Evolutionary conservation across 53 echinoderm and acorn worm genomes (phyloP).

Genomic region (Echinometra lucunter): DNA sequence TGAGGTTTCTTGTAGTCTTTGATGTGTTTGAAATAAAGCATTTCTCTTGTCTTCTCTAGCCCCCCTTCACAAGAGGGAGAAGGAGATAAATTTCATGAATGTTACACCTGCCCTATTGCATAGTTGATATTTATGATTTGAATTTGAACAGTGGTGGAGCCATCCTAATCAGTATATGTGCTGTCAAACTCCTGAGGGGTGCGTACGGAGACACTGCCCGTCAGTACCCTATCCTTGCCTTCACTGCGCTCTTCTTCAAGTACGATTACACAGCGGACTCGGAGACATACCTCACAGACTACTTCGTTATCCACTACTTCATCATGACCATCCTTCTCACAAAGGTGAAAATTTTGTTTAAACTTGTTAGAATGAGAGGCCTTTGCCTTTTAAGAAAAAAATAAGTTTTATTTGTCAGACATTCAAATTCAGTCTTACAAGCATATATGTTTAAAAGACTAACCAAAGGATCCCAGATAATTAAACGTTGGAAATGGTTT

Average conservation of each 20-base stretch:
- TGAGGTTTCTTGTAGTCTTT: no score
- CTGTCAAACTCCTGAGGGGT: slow-evolving; percentile 89
- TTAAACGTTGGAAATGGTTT: no score
- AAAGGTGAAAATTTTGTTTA: slow-evolving; percentile 72
- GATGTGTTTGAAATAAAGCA: no score
- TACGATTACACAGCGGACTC: slow-evolving; percentile 78
- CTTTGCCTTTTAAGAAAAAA: no score
- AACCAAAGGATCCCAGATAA: no score
- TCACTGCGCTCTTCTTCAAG: slow-evolving; percentile 96
- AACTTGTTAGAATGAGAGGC: not conserved
- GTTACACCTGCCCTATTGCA: no score
- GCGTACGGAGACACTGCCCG: slow-evolving; percentile 89
- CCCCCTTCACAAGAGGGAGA: not conserved
- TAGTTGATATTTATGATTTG: not conserved
- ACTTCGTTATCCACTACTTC: slow-evolving; percentile 95
- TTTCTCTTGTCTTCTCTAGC: no score
- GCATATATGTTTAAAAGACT: no score
- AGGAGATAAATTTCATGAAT: no score
- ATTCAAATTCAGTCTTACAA: no score
- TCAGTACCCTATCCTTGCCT: slow-evolving; percentile 93
- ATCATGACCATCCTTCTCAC: slow-evolving; percentile 94
- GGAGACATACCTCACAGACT: slow-evolving; percentile 77
- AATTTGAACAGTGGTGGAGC: slow-evolving; percentile 84
- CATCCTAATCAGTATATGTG: slow-evolving; percentile 89
- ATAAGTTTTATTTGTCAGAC: no score